Percentiles rank a stretch among this genome's conserved stretches.
Evolutionary conservation across 2,888 invertebrate species (phyloP).

Genomic region (Apamea sordens): DNA sequence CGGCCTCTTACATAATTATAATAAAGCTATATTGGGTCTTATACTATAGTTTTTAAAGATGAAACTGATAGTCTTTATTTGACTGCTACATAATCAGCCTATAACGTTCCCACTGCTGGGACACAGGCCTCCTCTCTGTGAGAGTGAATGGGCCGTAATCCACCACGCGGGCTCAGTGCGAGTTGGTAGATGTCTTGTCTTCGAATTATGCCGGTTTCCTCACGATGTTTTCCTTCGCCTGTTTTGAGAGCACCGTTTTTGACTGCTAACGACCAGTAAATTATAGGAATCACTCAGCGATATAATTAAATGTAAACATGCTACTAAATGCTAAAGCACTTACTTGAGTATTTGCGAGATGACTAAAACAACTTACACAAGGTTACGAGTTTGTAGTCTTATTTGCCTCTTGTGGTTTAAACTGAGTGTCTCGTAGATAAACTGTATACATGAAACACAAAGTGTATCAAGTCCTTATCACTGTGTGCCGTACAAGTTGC

Average conservation of each 20-base stretch:
- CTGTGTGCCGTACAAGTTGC: slow-evolving; percentile 44
- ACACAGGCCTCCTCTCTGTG: too few relatives aligned
- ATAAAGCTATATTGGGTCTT: background rate
- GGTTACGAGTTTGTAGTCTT: slow-evolving; percentile 30
- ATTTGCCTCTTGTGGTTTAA: slow-evolving; percentile 51
- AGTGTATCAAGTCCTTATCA: slow-evolving; percentile 58
- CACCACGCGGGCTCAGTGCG: too few relatives aligned
- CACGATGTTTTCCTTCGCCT: too few relatives aligned
- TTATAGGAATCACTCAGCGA: background rate
- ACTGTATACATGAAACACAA: slow-evolving; percentile 35
- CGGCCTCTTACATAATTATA: background rate
- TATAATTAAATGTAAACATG: background rate
- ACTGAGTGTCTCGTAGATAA: slow-evolving; percentile 40
- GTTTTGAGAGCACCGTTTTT: too few relatives aligned
- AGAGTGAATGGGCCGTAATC: too few relatives aligned
- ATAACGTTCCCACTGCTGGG: too few relatives aligned
- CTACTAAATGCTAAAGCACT: slow-evolving; percentile 27
- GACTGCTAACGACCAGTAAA: background rate
- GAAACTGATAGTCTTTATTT: background rate
- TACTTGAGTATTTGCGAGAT: slow-evolving; percentile 28
- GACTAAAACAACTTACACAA: slow-evolving; percentile 11
- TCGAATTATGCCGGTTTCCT: too few relatives aligned
- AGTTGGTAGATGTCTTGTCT: too few relatives aligned
- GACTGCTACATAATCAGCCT: background rate
- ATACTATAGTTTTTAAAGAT: background rate